These are phyloP conservation scores for Notocelia uddmanniana DNA, from an alignment of 2,888 invertebrate genomes.

Conservation along the genomic window DNA sequence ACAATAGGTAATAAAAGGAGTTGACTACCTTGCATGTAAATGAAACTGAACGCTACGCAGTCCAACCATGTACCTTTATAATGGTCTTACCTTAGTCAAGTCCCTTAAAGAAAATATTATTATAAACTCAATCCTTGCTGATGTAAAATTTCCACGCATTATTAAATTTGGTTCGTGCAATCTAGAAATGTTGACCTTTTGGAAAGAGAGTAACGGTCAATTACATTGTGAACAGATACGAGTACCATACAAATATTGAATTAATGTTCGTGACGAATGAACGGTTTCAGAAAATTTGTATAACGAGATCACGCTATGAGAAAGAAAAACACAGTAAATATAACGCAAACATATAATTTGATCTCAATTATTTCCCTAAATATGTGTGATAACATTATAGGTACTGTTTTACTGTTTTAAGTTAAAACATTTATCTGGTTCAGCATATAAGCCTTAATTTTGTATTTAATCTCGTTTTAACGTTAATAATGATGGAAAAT, in stretches of 20 bases:
- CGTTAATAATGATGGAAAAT: not conserved
- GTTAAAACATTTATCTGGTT: not conserved
- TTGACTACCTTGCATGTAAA: slow-evolving; percentile 5
- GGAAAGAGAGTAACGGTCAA: slow-evolving; percentile 24
- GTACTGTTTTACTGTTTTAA: not conserved
- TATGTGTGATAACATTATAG: not conserved
- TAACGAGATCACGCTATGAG: slow-evolving; percentile 44
- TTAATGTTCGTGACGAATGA: slow-evolving; percentile 40
- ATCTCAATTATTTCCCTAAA: slow-evolving; percentile 24
- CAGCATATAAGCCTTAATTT: not conserved
- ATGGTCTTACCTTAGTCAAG: not conserved
- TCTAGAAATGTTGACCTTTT: slow-evolving; percentile 5
- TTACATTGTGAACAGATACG: slow-evolving; percentile 16
- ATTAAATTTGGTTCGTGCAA: not conserved
- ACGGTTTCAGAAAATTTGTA: slow-evolving; percentile 31
- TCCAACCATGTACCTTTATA: not conserved
- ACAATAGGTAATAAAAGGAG: slow-evolving; percentile 25
- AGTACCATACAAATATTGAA: slow-evolving; percentile 26
- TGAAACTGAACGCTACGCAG: not conserved
- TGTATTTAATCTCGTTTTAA: not conserved
- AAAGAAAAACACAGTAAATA: slow-evolving; percentile 34
- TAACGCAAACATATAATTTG: slow-evolving; percentile 39
- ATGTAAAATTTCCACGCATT: not conserved
- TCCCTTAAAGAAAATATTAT: not conserved
- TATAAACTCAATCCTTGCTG: not conserved